Base-by-base conservation (phyloP, 2,113 vertebrate species). In the Arizona elegans region DNA sequence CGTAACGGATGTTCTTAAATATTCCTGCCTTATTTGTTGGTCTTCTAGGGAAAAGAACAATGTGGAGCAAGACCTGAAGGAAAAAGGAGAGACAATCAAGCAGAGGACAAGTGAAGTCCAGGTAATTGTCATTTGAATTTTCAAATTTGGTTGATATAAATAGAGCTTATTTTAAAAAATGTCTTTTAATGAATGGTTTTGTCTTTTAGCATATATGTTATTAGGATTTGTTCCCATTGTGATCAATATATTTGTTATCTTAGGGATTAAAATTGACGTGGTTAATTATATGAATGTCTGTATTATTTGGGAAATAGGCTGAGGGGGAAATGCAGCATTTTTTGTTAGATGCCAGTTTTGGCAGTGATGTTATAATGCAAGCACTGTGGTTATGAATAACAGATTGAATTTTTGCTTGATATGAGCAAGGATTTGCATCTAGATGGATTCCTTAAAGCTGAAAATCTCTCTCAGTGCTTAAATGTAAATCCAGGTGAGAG, bases 61-160 rank as follows among this genome's bases (percentile, higher is more conserved):
- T 93, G 99, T 99, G 97, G 99, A 99, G 93, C 98, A 99, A 96
- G 99, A 99, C 94, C 98, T 99, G 96, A 99, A 98, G 95, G 99
- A 99, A 96, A 99, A 99, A 92, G 99, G 99, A 97, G 99, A 99
- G 94, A 97, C 97, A 93, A 98, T 99, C 97, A 98, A 98, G 94
- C 98, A 98, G 97, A 98, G 98, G 95, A 99, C 97, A 94, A 98
- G 90, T 3, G 99, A 99, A 97, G 98, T 99, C 38, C 99, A 99
- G 99, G 99, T 99, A 98, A 97, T 97, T 92, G 93, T 93, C 88
- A 87, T 92, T 13, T 43, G 47, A 95, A 96, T 97, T 95, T 62
- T 85, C 93, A 65, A 13, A 81, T 96, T 13, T 0, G 65, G 56
- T 56, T 86, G 81, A 59, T 43, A 50, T 50, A 86, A 9, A 50